phyloP scores from a whole-genome alignment of 2,888 invertebrate genomes.

The Morpho helenor region DNA sequence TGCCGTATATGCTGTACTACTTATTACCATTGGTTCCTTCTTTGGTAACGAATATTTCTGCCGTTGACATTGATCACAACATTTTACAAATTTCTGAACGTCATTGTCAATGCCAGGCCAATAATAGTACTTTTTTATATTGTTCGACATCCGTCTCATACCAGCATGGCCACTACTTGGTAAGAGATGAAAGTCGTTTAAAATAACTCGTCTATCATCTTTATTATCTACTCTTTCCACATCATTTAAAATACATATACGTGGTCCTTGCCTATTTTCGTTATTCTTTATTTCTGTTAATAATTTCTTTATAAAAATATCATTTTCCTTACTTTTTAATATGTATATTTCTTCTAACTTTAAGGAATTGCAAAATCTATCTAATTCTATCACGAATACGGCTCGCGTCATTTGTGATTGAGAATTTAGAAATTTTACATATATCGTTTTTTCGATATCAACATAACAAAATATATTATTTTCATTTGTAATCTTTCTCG shows the following conservation, averaged over 20 bases:
- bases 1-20: conserved; percentile 19
- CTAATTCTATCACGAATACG: conserved; percentile 6
- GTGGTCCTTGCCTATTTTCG: conserved; percentile 10
- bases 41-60: conserved; percentile 10
- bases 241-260: conserved; percentile 13
- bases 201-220: conserved; percentile 15
- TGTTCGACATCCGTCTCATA: conserved; percentile 19
- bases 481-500: neutral
- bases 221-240: conserved; percentile 12
- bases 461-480: neutral
- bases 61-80: conserved; percentile 23
- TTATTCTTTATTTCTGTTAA: conserved; percentile 8
- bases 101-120: conserved; percentile 22
- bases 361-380: conserved; percentile 5
- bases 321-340: conserved; percentile 8
- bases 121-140: conserved; percentile 21
- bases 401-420: conserved; percentile 8
- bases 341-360: conserved; percentile 11
- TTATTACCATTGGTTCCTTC: conserved; percentile 23
- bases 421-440: conserved; percentile 4
- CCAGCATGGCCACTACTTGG: conserved; percentile 25
- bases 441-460: too few relatives aligned
- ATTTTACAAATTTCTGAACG: conserved; percentile 16
- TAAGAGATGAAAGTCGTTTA: conserved; percentile 24
- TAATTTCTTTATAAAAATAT: conserved; percentile 9